These are phyloP conservation scores for Idaea dimidiata DNA, from an alignment of 2,888 invertebrate genomes.

Conservation along the genomic window DNA sequence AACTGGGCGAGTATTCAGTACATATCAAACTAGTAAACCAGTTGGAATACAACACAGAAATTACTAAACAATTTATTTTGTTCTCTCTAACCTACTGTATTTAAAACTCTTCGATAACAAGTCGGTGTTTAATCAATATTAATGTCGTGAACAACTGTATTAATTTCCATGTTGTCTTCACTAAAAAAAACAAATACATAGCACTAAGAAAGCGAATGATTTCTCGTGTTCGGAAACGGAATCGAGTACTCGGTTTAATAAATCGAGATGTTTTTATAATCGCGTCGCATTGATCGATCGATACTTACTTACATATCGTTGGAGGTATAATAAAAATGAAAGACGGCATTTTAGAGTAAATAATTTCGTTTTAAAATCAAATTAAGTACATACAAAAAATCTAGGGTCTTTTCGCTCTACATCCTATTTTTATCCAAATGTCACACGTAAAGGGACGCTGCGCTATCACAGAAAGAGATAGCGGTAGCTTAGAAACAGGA, in stretches of 20 bases:
- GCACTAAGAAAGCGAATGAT: neutral
- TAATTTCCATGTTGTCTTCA: neutral
- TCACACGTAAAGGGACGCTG: too few species aligned
- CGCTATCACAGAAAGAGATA: too few species aligned
- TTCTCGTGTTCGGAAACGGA: neutral
- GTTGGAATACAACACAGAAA: too few species aligned
- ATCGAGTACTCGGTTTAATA: neutral
- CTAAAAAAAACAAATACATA: neutral
- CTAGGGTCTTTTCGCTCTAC: too few species aligned
- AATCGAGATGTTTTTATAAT: neutral
- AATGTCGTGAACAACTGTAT: neutral
- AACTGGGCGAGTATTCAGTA: too few species aligned
- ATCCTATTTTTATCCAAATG: too few species aligned
- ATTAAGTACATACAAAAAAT: too few species aligned
- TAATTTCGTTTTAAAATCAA: too few species aligned
- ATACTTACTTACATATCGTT: neutral
- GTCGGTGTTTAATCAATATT: neutral
- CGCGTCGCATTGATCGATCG: too few species aligned
- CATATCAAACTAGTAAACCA: too few species aligned
- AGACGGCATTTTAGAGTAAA: neutral
- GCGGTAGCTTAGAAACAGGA: too few species aligned
- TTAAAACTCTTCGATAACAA: constrained; percentile 25
- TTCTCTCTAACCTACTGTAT: constrained; percentile 5
- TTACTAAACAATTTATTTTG: constrained; percentile 8
- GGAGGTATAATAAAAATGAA: neutral